Conservation (phyloP, 1,140 invertebrate species). For the Leptonema lineaticorne region DNA sequence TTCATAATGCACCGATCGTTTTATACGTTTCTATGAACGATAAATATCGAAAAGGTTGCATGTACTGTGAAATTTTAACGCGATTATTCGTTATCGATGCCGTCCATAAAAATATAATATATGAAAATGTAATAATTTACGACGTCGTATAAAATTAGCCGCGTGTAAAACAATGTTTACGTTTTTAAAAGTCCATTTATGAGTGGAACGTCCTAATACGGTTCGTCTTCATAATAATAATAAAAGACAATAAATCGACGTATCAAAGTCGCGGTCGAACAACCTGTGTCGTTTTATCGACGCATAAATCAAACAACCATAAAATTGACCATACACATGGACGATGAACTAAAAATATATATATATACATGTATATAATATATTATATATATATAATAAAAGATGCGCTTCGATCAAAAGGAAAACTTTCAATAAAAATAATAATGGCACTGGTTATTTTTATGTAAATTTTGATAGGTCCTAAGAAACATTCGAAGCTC, state of each 20-base stretch:
- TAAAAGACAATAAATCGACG: slow-evolving; percentile 8
- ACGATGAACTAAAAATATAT: neutral
- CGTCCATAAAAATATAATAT: too few relatives aligned
- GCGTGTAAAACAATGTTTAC: neutral
- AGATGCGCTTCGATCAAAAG: slow-evolving; percentile 16
- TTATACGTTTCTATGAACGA: too few relatives aligned
- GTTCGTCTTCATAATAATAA: slow-evolving; percentile 5
- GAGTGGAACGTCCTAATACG: slow-evolving; percentile 5
- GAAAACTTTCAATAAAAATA: neutral
- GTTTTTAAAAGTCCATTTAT: slow-evolving; percentile 11
- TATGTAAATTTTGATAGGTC: slow-evolving; percentile 20
- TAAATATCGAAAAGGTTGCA: too few relatives aligned
- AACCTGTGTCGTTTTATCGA: slow-evolving; percentile 13
- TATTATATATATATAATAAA: too few relatives aligned
- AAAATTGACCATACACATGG: slow-evolving; percentile 4
- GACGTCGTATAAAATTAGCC: neutral
- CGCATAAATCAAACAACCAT: slow-evolving; percentile 18
- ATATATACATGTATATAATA: neutral
- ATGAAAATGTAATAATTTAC: too few relatives aligned
- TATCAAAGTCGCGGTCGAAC: slow-evolving; percentile 11
- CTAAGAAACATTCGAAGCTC: neutral
- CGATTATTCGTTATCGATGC: too few relatives aligned
- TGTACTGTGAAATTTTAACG: too few relatives aligned
- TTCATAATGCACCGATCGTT: too few relatives aligned
- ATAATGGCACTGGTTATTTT: slow-evolving; percentile 16